Evolutionary conservation across 2,113 vertebrate genomes (phyloP).

Genomic region (Theropithecus gelada): DNA sequence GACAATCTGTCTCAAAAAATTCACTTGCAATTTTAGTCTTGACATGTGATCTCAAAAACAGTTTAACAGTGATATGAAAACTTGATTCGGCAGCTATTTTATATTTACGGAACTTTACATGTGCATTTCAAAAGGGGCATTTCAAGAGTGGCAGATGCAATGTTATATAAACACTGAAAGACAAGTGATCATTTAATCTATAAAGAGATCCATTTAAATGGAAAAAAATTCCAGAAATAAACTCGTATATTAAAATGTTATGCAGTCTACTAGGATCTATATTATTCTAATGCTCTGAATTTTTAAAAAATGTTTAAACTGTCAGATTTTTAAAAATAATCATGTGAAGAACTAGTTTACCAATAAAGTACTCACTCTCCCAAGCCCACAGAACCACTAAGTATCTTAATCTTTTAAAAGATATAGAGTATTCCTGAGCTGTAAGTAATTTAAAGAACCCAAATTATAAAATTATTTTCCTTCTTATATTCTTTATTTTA

Average conservation of each 20-base stretch:
- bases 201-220: background rate
- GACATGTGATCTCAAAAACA: conserved; percentile 76
- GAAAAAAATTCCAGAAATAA: background rate
- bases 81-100: conserved; percentile 79
- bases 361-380: background rate
- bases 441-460: conserved; percentile 1
- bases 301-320: background rate
- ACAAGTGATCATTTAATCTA: conserved; percentile 1
- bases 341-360: background rate
- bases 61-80: conserved; percentile 56
- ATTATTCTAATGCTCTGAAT: background rate
- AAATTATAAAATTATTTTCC: background rate
- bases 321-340: background rate
- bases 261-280: background rate
- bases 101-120: conserved; percentile 69
- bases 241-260: background rate
- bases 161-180: conserved; percentile 52
- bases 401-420: background rate
- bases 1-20: conserved; percentile 56
- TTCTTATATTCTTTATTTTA: background rate
- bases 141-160: conserved; percentile 52
- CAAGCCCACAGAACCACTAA: accelerated
- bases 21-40: conserved; percentile 75
- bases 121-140: conserved; percentile 26
- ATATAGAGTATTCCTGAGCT: background rate